These are phyloP conservation scores for Rhabditoides inermis DNA, from an alignment of 2,888 invertebrate species.

Conservation along the genomic window DNA sequence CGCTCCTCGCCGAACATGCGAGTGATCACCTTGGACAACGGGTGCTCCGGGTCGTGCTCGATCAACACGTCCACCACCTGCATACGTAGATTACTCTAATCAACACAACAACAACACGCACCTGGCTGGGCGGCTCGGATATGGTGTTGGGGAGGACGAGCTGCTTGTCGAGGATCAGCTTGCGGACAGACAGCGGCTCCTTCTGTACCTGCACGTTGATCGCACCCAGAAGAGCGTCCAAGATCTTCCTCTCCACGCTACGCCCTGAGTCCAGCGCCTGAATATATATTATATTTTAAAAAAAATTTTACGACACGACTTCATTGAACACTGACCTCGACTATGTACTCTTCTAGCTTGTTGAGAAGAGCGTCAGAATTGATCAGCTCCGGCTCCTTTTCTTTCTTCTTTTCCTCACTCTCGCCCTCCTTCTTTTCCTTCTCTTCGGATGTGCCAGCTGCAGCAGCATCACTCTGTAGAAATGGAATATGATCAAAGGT, in stretches of 20 bases:
- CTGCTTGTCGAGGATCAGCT: conserved; percentile 47
- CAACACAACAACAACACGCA: conserved; percentile 2
- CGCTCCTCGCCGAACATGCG: conserved; percentile 45
- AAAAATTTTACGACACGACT: not conserved
- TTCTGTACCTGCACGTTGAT: conserved; percentile 47
- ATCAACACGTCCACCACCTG: conserved; percentile 46
- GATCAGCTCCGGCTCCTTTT: conserved; percentile 30
- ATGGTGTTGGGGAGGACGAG: conserved; percentile 50
- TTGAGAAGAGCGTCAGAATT: conserved; percentile 35
- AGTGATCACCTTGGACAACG: conserved; percentile 36
- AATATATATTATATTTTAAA: not conserved
- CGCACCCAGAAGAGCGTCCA: conserved; percentile 44
- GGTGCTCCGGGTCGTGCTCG: conserved; percentile 47
- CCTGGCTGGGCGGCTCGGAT: conserved; percentile 47
- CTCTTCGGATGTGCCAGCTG: not conserved
- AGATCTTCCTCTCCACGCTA: conserved; percentile 37
- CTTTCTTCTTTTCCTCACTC: conserved; percentile 6
- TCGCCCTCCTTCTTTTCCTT: not conserved
- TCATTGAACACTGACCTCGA: conserved; percentile 6
- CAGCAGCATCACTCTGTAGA: not conserved
- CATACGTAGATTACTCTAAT: not conserved
- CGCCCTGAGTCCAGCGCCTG: conserved; percentile 25
- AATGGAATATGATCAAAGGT: too few species aligned
- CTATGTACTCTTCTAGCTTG: conserved; percentile 35
- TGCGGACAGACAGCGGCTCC: conserved; percentile 43